Percentiles rank a stretch among this genome's conserved stretches.
Evolutionary conservation across 64 coral and sea anemone genomes (phyloP).

Genomic region (Trachythela sp.): DNA sequence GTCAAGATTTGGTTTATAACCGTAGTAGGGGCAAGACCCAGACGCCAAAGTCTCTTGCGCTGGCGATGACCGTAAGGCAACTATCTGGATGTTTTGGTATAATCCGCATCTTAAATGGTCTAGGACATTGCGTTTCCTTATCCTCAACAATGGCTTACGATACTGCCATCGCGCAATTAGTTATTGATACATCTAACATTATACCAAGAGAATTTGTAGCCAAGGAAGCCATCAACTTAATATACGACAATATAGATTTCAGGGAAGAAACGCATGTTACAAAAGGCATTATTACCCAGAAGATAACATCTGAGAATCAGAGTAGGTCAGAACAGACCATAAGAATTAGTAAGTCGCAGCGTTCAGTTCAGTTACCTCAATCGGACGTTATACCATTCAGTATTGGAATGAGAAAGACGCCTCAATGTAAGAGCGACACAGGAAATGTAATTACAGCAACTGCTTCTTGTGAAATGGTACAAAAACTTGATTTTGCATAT

Average conservation of each 20-base stretch:
- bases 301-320: background rate
- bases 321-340: background rate
- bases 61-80: slow-evolving; percentile 3
- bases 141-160: slow-evolving; percentile 14
- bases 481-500: slow-evolving; percentile 1
- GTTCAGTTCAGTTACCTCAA: background rate
- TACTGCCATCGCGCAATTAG: background rate
- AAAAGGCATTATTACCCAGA: background rate
- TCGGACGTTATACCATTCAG: background rate
- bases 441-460: background rate
- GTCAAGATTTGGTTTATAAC: slow-evolving; percentile 22
- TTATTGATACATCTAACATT: background rate
- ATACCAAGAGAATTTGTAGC: slow-evolving; percentile 17
- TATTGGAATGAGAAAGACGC: background rate
- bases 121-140: slow-evolving; percentile 21
- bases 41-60: slow-evolving; percentile 1
- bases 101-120: slow-evolving; percentile 23
- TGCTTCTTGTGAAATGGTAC: background rate
- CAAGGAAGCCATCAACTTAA: background rate
- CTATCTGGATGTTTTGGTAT: slow-evolving; percentile 14
- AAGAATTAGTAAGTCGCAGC: background rate
- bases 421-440: background rate
- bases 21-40: background rate
- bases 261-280: background rate
- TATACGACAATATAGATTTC: slow-evolving; percentile 16